Evolutionary conservation across 2,113 vertebrate species (phyloP).

Genomic region (Phalacrocorax aristotelis): DNA sequence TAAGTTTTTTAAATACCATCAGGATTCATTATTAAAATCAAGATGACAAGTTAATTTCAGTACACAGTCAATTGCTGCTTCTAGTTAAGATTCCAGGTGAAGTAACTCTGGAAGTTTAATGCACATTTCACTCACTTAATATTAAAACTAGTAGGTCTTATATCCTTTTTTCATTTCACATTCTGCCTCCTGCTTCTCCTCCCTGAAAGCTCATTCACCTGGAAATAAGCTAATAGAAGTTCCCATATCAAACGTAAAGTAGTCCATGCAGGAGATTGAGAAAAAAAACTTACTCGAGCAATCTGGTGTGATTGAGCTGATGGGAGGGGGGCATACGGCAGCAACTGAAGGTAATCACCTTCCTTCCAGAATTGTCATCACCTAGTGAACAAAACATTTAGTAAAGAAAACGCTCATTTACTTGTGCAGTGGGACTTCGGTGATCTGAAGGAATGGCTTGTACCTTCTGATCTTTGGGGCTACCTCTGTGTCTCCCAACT

Average conservation of each 20-base stretch:
- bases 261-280: neutral
- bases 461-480: neutral
- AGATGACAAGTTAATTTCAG: neutral
- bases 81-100: neutral
- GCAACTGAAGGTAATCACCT: slow-evolving; percentile 85
- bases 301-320: slow-evolving; percentile 83
- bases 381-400: slow-evolving; percentile 66
- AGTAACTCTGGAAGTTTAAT: neutral
- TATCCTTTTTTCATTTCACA: neutral
- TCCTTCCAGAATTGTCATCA: slow-evolving; percentile 83
- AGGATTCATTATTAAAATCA: neutral
- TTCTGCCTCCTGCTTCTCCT: neutral
- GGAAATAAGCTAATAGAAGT: neutral
- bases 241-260: neutral
- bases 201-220: neutral
- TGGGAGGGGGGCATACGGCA: slow-evolving; percentile 84
- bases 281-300: slow-evolving; percentile 81
- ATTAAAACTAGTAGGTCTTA: neutral
- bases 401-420: neutral
- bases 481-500: neutral
- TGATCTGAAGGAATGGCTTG: neutral
- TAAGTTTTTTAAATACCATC: neutral
- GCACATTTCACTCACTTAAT: neutral
- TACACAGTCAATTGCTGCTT: neutral
- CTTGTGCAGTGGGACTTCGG: neutral